Evolutionary conservation across 2,113 vertebrate species (phyloP).

Genomic region (Lampris incognitus): DNA sequence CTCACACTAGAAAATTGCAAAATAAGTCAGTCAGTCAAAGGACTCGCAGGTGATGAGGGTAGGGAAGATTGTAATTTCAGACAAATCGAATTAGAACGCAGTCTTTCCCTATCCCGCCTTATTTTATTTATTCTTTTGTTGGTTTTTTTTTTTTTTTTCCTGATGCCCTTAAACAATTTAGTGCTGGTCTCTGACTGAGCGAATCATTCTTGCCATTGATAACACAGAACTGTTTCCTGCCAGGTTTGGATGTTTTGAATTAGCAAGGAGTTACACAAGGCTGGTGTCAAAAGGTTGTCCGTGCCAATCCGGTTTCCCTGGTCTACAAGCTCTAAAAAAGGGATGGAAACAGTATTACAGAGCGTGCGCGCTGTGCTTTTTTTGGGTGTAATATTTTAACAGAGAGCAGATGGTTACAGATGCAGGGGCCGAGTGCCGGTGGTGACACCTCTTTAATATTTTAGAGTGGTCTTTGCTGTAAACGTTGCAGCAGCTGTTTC

Average conservation of each 20-base stretch:
- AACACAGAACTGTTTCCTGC: neutral
- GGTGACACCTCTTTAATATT: conserved; percentile 86
- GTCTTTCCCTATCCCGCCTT: conserved; percentile 9
- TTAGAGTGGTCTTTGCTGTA: conserved; percentile 86
- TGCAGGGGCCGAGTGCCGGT: conserved; percentile 73
- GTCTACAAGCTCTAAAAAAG: conserved; percentile 59
- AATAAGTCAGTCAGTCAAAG: too few relatives aligned
- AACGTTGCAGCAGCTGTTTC: conserved; percentile 85
- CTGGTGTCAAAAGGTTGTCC: conserved; percentile 56
- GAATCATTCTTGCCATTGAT: too few relatives aligned
- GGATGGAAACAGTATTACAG: conserved; percentile 64
- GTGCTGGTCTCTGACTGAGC: too few relatives aligned
- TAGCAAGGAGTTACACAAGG: conserved; percentile 19
- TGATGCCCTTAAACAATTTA: too few relatives aligned
- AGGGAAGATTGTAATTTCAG: too few relatives aligned
- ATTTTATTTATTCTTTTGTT: neutral
- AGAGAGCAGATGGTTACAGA: conserved; percentile 85
- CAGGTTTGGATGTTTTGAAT: conserved; percentile 13
- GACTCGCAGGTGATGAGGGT: too few relatives aligned
- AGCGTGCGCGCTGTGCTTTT: conserved; percentile 54
- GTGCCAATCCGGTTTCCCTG: conserved; percentile 54
- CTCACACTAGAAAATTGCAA: too few relatives aligned
- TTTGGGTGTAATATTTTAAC: conserved; percentile 82
- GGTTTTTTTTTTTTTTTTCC: neutral
- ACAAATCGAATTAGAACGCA: too few relatives aligned